Evolutionary conservation across 2,797 vertebrate species (phyloP).

Genomic region (Chromis chromis): DNA sequence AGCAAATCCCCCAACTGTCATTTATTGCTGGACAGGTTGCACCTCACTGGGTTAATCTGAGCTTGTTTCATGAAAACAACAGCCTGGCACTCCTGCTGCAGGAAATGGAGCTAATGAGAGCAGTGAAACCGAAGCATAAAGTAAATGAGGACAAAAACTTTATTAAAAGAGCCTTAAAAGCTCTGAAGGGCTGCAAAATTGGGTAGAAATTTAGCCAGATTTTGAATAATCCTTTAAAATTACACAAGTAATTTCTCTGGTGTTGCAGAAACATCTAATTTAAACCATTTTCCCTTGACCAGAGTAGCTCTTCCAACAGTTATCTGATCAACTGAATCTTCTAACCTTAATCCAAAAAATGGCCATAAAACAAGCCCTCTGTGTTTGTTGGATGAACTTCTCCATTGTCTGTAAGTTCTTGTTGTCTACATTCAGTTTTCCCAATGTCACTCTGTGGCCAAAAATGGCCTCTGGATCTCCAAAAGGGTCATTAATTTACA

Average conservation of each 20-base stretch:
- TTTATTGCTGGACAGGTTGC: not conserved
- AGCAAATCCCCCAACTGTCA: not conserved
- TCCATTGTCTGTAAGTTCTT: not conserved
- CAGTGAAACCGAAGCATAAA: too few relatives aligned
- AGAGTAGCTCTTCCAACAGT: not conserved
- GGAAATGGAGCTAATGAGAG: not conserved
- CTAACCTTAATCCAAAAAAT: slow-evolving; percentile 1
- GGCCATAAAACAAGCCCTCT: not conserved
- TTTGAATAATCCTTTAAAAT: not conserved
- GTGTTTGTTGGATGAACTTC: not conserved
- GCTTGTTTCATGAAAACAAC: not conserved
- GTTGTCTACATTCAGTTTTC: not conserved
- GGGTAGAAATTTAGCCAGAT: not conserved
- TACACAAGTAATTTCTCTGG: not conserved
- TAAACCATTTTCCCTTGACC: not conserved
- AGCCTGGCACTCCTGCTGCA: not conserved
- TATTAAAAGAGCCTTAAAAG: not conserved
- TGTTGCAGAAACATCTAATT: not conserved
- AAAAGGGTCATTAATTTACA: not conserved
- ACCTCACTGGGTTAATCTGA: not conserved
- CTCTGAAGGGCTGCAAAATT: not conserved
- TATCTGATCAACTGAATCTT: not conserved
- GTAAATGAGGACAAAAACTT: not conserved
- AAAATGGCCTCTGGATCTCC: not conserved
- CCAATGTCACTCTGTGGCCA: not conserved